phyloP scores from a whole-genome alignment of 2,888 invertebrate genomes.

The Phengaris arion region DNA sequence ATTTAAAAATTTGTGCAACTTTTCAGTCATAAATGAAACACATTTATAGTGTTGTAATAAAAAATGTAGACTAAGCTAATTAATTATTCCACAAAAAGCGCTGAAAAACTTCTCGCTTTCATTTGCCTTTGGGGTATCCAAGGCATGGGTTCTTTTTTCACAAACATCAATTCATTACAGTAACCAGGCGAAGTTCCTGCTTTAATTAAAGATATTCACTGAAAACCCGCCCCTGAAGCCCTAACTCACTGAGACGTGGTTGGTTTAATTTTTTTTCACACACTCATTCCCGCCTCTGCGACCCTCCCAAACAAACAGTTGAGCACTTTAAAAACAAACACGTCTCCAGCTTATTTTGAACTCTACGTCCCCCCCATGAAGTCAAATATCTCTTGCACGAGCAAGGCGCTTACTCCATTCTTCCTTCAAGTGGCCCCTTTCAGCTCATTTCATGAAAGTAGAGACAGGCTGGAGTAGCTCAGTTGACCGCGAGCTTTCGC shows the following conservation, averaged over 20 bases:
- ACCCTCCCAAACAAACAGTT: conserved; percentile 79
- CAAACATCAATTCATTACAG: conserved; percentile 68
- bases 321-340: conserved; percentile 74
- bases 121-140: conserved; percentile 29
- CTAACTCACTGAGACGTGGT: conserved; percentile 77
- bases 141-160: conserved; percentile 43
- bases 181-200: conserved; percentile 63
- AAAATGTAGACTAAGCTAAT: conserved; percentile 21
- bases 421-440: conserved; percentile 49
- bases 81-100: conserved; percentile 22
- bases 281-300: conserved; percentile 79
- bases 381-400: conserved; percentile 35
- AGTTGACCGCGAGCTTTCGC: conserved; percentile 76
- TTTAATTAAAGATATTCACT: conserved; percentile 77
- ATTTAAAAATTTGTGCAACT: background rate
- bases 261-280: conserved; percentile 78
- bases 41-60: background rate
- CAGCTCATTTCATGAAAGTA: conserved; percentile 77
- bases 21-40: background rate
- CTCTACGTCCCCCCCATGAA: conserved; percentile 28
- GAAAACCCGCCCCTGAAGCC: conserved; percentile 74
- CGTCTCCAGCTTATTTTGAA: conserved; percentile 35
- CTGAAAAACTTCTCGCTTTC: conserved; percentile 26
- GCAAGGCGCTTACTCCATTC: conserved; percentile 48
- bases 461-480: conserved; percentile 64